These are phyloP conservation scores for Parnassius smintheus DNA, from an alignment of 2,888 invertebrate species.

Conservation along the genomic window DNA sequence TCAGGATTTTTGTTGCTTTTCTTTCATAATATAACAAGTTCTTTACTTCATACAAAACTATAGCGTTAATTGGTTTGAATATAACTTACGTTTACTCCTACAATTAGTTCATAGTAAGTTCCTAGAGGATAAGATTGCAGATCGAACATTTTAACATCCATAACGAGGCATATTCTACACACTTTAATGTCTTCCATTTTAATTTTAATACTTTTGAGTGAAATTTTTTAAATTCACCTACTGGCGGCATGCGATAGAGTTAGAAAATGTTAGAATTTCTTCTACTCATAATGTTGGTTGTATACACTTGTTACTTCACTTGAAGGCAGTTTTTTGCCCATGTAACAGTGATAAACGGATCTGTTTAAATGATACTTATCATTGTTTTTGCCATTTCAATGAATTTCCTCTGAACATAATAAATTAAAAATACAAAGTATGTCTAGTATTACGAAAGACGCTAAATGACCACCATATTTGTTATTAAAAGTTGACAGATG, in stretches of 20 bases:
- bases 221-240: conserved; percentile 43
- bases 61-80: not conserved
- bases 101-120: conserved; percentile 52
- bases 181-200: conserved; percentile 57
- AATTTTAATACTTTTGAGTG: conserved; percentile 27
- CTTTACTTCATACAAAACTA: no score
- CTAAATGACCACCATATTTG: conserved; percentile 49
- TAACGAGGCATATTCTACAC: conserved; percentile 65
- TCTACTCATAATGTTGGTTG: conserved; percentile 6
- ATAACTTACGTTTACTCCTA: conserved; percentile 58
- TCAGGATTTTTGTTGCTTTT: no score
- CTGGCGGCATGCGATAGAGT: conserved; percentile 59
- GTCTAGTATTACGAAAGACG: conserved; percentile 63
- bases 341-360: not conserved
- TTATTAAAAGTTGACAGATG: conserved; percentile 28
- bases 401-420: no score
- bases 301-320: conserved; percentile 4
- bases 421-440: conserved; percentile 42
- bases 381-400: no score
- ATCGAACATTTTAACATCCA: conserved; percentile 56
- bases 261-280: conserved; percentile 71
- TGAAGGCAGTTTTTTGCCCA: conserved; percentile 13
- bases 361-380: no score
- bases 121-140: conserved; percentile 51
- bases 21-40: no score